Evolutionary conservation across 2,888 invertebrate genomes (phyloP), one percentile per base, ranked within the genome.

Genomic region (Tachystola acroxantha): DNA sequence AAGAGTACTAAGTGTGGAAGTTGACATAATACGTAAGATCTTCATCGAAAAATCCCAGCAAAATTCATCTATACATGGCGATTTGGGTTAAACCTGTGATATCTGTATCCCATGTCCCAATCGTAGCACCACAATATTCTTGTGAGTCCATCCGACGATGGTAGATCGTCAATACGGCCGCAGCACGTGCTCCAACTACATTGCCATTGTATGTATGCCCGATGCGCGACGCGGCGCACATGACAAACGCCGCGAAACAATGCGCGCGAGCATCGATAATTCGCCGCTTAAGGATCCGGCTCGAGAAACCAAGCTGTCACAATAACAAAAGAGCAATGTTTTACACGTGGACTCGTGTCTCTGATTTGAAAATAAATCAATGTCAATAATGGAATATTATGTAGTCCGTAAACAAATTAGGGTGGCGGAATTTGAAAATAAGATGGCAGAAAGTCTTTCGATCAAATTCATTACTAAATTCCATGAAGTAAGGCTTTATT

Each of bases 151-250:
- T n/a, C n/a, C n/a, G n/a, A n/a, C n/a, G n/a, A n/a, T n/a, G n/a
- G n/a, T n/a, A n/a, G n/a, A n/a, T n/a, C n/a, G 76, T 79, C 81
- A 75, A 80, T 74, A 64, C 66, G 56, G 53, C 69, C 76, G 70
- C 71, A 78, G 82, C 85, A 80, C 84, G 84, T 81, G 84, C 78
- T 74, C 65, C 62, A 64, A 64, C 68, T 64, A 68, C 71, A 64
- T 54, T 80, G 65, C 84, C 84, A 81, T 82, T 84, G 73, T 78
- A 9, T 1, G 7, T 10, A 10, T 9, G 74, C 74, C 61, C 66
- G 72, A 71, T 68, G 77, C 69, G 77, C 65, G 55, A 81, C 80
- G 79, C 68, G 76, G 60, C 66, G 69, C 70, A 74, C 81, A 85
- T 84, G 77, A 71, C 71, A 76, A 85, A 69, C 63, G 64, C 62